Evolutionary conservation across 2,113 vertebrate species (phyloP).

Genomic region (Coturnix japonica): DNA sequence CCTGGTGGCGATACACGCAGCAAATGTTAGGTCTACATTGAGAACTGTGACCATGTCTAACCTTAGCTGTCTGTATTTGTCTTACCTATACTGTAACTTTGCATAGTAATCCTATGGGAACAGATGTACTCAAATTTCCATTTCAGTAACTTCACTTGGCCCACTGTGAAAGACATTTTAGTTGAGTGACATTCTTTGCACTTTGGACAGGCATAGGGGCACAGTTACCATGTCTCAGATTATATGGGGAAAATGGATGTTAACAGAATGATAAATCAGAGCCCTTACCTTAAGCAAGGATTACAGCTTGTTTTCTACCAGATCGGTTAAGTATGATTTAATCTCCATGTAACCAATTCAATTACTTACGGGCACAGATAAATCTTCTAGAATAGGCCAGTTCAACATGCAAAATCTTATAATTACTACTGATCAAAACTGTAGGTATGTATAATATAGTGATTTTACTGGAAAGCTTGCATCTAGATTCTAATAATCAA

Average conservation of each 20-base stretch:
- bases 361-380: neutral
- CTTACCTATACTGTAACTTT: neutral
- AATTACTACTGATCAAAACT: neutral
- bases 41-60: neutral
- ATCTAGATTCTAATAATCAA: neutral
- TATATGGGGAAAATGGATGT: neutral
- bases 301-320: neutral
- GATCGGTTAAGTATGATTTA: neutral
- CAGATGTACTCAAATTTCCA: neutral
- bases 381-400: neutral
- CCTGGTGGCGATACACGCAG: neutral
- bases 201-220: neutral
- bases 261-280: neutral
- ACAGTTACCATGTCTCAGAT: neutral
- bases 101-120: fast-evolving
- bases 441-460: neutral
- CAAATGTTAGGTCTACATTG: neutral
- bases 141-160: neutral
- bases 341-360: neutral
- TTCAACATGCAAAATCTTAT: neutral
- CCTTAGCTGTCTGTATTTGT: neutral
- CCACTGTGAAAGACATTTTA: neutral
- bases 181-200: neutral
- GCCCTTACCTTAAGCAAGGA: fast-evolving
- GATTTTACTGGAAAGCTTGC: neutral